phyloP scores from a whole-genome alignment of 2,888 invertebrate genomes.

The Meteorus cinctellus region DNA sequence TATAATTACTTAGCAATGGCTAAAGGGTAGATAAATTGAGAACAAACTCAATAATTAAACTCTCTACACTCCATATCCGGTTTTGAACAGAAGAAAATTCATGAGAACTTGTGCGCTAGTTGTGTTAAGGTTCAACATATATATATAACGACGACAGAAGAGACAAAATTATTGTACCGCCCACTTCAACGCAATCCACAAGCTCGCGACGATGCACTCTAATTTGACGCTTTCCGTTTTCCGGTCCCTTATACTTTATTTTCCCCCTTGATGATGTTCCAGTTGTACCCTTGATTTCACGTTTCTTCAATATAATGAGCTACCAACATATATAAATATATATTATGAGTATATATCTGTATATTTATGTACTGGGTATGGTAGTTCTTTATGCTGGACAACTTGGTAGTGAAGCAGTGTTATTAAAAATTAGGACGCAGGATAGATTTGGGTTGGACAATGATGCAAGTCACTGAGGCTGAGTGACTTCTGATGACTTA shows the following conservation, averaged over 20 bases:
- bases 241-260: slow-evolving; percentile 50
- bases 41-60: slow-evolving; percentile 17
- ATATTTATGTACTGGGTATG: background rate
- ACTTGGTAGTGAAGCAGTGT: slow-evolving; percentile 50
- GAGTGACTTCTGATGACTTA: slow-evolving; percentile 55
- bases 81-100: slow-evolving; percentile 22
- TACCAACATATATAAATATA: slow-evolving; percentile 8
- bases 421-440: slow-evolving; percentile 59
- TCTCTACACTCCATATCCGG: background rate
- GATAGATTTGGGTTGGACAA: slow-evolving; percentile 36
- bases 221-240: slow-evolving; percentile 57
- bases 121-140: background rate
- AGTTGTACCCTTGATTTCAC: slow-evolving; percentile 46
- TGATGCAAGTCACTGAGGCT: slow-evolving; percentile 63
- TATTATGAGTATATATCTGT: slow-evolving; percentile 5
- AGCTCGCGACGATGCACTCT: slow-evolving; percentile 45
- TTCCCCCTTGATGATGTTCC: slow-evolving; percentile 45
- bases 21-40: slow-evolving; percentile 5
- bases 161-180: slow-evolving; percentile 28
- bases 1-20: background rate
- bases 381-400: slow-evolving; percentile 13
- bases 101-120: background rate
- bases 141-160: slow-evolving; percentile 26
- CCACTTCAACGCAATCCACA: slow-evolving; percentile 19
- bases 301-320: slow-evolving; percentile 31